A percentile compares a stretch with the other conserved stretches of the same genome.
Evolutionary conservation across 2,888 invertebrate genomes (phyloP).

Genomic region (Drosophila antonietae): DNA sequence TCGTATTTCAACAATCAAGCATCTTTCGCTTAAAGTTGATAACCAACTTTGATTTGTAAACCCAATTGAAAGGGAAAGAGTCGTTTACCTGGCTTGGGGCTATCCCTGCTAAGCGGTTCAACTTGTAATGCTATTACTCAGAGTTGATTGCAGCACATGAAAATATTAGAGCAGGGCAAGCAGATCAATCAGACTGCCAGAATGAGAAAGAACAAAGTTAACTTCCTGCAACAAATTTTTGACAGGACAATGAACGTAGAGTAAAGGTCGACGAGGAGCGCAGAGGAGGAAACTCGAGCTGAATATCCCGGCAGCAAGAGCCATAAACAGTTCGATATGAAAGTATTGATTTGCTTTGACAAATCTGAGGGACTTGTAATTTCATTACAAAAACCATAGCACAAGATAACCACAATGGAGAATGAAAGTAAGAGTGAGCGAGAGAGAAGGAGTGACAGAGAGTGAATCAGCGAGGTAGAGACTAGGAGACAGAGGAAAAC

Average conservation of each 20-base stretch:
- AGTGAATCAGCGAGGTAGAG: not conserved
- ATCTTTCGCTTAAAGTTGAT: no score
- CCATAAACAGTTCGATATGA: slow-evolving; percentile 40
- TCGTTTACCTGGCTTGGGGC: slow-evolving; percentile 2
- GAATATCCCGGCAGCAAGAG: not conserved
- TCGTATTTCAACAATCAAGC: not conserved
- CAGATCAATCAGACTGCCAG: slow-evolving; percentile 39
- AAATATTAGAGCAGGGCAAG: slow-evolving; percentile 28
- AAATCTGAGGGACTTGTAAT: slow-evolving; percentile 70
- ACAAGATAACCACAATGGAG: slow-evolving; percentile 61
- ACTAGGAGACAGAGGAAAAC: slow-evolving; percentile 4
- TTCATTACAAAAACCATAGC: slow-evolving; percentile 65
- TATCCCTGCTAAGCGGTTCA: not conserved
- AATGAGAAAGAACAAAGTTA: slow-evolving; percentile 37
- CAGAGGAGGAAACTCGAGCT: not conserved
- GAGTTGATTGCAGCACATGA: slow-evolving; percentile 15
- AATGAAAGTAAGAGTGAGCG: slow-evolving; percentile 3
- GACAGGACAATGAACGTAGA: slow-evolving; percentile 28
- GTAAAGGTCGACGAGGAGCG: not conserved
- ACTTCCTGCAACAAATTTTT: slow-evolving; percentile 40
- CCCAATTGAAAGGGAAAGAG: not conserved
- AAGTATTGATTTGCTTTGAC: slow-evolving; percentile 74
- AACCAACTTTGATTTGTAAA: not conserved
- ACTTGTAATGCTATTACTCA: slow-evolving; percentile 17
- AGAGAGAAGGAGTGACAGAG: not conserved